Conservation (phyloP, 2,113 vertebrate species). For the Choloepus hoffmanni region DNA sequence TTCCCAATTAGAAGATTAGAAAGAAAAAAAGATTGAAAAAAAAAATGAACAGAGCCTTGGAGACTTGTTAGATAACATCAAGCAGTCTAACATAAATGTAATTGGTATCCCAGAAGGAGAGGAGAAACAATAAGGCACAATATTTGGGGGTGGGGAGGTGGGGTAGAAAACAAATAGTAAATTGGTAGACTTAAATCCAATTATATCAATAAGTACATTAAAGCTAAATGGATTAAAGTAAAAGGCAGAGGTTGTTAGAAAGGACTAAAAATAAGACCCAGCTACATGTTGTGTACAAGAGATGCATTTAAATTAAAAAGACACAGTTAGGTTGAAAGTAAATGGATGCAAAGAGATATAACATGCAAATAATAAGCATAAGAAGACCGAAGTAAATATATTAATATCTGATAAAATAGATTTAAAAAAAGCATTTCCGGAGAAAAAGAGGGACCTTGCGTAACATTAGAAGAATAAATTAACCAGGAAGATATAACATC, state of each 20-base stretch:
- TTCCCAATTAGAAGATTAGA: background rate
- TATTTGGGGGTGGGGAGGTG: background rate
- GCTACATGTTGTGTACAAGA: background rate
- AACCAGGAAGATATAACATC: background rate
- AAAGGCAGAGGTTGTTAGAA: background rate
- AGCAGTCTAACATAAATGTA: background rate
- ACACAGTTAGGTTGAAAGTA: background rate
- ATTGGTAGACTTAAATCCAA: background rate
- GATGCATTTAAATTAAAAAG: slow-evolving; percentile 27
- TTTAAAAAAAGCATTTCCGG: background rate
- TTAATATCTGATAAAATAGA: background rate
- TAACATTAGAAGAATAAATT: background rate
- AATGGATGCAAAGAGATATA: background rate
- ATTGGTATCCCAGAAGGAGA: background rate
- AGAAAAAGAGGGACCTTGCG: no score
- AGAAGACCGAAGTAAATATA: background rate
- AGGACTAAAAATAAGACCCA: background rate
- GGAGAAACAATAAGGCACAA: background rate
- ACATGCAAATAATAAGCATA: background rate
- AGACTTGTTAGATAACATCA: background rate
- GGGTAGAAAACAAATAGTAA: background rate
- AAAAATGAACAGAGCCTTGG: background rate
- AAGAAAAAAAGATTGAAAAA: background rate
- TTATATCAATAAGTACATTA: background rate
- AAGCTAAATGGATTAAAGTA: background rate